phyloP scores from a whole-genome alignment of 2,113 vertebrate species.

The Crotalus tigris region DNA sequence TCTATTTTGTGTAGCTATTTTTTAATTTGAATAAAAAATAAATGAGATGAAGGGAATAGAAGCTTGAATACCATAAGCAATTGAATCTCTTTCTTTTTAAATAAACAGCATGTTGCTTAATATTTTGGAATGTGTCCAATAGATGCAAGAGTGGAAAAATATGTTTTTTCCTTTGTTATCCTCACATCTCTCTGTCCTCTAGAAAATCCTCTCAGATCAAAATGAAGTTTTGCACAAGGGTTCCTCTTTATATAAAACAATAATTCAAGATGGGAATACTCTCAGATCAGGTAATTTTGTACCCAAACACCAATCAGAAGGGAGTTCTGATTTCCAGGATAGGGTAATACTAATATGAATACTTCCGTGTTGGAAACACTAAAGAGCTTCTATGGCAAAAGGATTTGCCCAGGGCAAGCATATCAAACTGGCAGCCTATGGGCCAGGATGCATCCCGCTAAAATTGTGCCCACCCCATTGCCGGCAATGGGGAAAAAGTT shows the following conservation, averaged over 20 bases:
- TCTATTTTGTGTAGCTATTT: not conserved
- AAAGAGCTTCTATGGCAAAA: not conserved
- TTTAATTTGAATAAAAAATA: slow-evolving; percentile 32
- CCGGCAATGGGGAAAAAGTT: no score
- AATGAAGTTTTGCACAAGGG: not conserved
- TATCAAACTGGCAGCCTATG: no score
- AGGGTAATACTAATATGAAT: not conserved
- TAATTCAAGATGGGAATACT: not conserved
- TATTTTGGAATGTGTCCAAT: not conserved
- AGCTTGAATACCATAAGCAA: not conserved
- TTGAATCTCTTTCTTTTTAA: not conserved
- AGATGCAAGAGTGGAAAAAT: not conserved
- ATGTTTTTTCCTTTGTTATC: not conserved
- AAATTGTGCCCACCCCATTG: no score
- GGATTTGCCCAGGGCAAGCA: not conserved
- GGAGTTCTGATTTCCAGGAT: not conserved
- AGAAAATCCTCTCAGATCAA: not conserved
- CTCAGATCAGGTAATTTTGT: not conserved
- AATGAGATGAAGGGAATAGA: slow-evolving; percentile 13
- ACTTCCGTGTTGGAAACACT: not conserved
- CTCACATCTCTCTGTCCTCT: not conserved
- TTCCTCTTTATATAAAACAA: no score
- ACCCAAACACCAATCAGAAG: not conserved
- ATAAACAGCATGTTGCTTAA: not conserved
- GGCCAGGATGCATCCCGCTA: no score